Percentiles rank a stretch among this genome's conserved stretches.
These are phyloP conservation scores for Daubentonia madagascariensis DNA, from an alignment of 2,113 vertebrate genomes.

Conservation along the genomic window DNA sequence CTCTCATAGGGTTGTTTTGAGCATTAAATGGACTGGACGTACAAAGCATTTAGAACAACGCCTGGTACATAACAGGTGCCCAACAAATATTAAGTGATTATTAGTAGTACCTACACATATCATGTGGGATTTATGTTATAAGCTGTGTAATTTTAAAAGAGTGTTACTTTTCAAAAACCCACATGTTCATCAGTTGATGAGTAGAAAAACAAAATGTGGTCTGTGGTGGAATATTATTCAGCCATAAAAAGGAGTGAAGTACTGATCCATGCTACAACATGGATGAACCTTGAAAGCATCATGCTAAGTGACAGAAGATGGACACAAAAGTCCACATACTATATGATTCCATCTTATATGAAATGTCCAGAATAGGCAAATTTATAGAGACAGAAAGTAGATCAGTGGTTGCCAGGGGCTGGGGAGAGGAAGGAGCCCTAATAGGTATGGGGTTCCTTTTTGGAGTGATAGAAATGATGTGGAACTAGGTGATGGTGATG, in stretches of 20 bases:
- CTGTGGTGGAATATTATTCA: background rate
- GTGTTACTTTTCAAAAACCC: background rate
- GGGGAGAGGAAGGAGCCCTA: background rate
- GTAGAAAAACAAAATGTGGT: background rate
- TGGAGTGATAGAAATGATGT: background rate
- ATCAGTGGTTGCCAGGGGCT: background rate
- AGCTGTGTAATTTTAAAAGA: background rate
- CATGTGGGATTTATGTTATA: background rate
- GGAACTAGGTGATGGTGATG: background rate
- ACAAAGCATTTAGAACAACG: background rate
- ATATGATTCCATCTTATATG: background rate
- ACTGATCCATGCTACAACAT: background rate
- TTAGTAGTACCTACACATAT: background rate
- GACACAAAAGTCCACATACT: background rate
- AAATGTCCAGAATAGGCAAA: background rate
- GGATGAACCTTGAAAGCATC: background rate
- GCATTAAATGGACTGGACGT: background rate
- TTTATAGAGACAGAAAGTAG: background rate
- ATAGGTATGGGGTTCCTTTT: background rate
- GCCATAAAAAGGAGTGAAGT: background rate
- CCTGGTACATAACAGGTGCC: background rate
- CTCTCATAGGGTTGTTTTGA: background rate
- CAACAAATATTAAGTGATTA: background rate
- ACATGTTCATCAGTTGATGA: background rate
- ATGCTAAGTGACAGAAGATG: background rate